A percentile compares a stretch with the other conserved stretches of the same genome.
Conservation (phyloP, 2,888 invertebrate species). For the Ormyrus rosae region DNA sequence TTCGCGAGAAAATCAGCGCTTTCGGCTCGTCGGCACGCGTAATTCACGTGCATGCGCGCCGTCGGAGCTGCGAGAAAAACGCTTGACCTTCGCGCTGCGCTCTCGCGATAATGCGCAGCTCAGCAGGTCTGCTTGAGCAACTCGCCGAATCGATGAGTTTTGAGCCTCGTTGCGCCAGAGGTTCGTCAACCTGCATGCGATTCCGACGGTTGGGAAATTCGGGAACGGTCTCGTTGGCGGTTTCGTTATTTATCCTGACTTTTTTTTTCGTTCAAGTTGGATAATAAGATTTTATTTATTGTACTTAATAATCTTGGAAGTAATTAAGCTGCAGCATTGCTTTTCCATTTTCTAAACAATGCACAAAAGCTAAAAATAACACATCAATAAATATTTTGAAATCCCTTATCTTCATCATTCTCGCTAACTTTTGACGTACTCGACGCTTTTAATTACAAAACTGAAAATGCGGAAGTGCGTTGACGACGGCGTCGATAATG, state of each 20-base stretch:
- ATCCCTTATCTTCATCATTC: too few species aligned
- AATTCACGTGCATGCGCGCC: too few species aligned
- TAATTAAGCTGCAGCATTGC: neutral
- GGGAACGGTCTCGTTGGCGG: neutral
- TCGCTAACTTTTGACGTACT: too few species aligned
- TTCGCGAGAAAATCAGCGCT: too few species aligned
- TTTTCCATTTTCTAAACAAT: too few species aligned
- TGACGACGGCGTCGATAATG: too few species aligned
- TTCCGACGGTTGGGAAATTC: neutral
- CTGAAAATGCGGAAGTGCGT: too few species aligned
- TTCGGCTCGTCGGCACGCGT: too few species aligned
- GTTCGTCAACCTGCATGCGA: neutral
- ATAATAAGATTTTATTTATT: neutral
- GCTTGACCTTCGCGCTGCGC: constrained; percentile 17
- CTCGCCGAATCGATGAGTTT: neutral
- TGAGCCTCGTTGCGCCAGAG: neutral
- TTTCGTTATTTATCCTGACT: neutral
- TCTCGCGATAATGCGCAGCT: constrained; percentile 12
- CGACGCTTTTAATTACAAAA: too few species aligned
- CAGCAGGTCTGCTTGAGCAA: neutral
- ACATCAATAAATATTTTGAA: too few species aligned
- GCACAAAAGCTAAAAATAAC: too few species aligned
- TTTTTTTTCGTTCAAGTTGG: neutral
- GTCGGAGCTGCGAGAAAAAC: neutral
- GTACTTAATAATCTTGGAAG: neutral